Evolutionary conservation across 2,888 invertebrate species (phyloP).

Genomic region (Pheosia gnoma): DNA sequence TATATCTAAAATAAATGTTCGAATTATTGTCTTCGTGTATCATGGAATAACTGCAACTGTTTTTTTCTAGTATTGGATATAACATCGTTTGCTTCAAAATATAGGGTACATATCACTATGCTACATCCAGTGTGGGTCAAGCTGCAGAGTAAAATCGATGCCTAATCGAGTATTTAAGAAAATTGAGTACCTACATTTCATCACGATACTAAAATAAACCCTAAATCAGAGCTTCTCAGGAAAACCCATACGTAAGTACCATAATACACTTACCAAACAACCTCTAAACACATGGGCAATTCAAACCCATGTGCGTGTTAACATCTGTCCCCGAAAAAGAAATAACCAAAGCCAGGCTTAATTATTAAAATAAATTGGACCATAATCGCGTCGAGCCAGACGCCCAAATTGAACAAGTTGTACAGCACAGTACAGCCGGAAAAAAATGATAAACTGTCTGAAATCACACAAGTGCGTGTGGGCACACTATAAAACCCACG

Average conservation of each 20-base stretch:
- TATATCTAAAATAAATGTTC: too few species aligned
- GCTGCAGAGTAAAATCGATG: too few species aligned
- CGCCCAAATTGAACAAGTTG: constrained; percentile 51
- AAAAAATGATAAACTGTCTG: constrained; percentile 62
- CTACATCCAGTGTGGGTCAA: too few species aligned
- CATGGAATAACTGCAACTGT: too few species aligned
- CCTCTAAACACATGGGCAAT: background rate
- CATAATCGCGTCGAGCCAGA: constrained; percentile 35
- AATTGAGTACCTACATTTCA: too few species aligned
- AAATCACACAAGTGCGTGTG: constrained; percentile 76
- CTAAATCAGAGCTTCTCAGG: background rate
- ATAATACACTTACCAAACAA: background rate
- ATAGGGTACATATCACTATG: too few species aligned
- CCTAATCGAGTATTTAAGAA: too few species aligned
- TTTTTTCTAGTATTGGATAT: too few species aligned
- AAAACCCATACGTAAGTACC: background rate
- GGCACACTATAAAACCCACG: constrained; percentile 62
- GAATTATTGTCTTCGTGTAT: too few species aligned
- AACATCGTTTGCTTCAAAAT: too few species aligned
- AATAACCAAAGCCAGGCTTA: background rate
- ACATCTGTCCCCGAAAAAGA: background rate
- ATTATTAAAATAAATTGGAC: constrained; percentile 2
- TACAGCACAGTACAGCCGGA: constrained; percentile 39
- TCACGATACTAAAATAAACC: background rate
- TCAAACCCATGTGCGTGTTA: background rate